Evolutionary conservation across 53 echinoderm and acorn worm species (phyloP).

Genomic region (Henricia sp.): DNA sequence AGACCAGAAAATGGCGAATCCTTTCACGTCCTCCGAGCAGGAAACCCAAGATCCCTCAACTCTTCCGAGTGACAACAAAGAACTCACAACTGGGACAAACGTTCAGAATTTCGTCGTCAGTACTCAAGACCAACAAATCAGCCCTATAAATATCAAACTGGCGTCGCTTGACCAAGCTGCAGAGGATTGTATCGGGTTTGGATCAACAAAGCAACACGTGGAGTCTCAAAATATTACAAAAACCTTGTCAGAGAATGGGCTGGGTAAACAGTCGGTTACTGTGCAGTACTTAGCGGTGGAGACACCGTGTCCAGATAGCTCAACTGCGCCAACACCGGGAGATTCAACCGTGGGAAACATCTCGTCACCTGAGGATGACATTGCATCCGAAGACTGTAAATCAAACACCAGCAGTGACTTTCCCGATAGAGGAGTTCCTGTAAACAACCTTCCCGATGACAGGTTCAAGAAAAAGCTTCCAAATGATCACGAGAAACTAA

Average conservation of each 20-base stretch:
- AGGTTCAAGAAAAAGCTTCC: neutral
- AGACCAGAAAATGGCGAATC: neutral
- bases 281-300: conserved; percentile 31
- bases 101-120: no score
- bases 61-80: no score
- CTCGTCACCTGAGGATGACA: conserved; percentile 26
- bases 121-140: no score
- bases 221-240: neutral
- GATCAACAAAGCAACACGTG: neutral
- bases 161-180: neutral
- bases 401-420: conserved; percentile 36
- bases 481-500: neutral
- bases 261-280: neutral
- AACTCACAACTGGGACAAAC: no score
- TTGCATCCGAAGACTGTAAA: conserved; percentile 2
- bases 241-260: neutral
- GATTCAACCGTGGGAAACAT: conserved; percentile 46
- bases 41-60: no score
- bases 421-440: neutral
- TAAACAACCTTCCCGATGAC: neutral
- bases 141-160: conserved; percentile 13
- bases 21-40: neutral
- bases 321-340: conserved; percentile 58
- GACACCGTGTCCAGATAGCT: conserved; percentile 23
- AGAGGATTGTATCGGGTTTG: neutral